Evolutionary conservation across 2,797 vertebrate genomes (phyloP), one percentile per base, ranked within the genome.

Genomic region (Podarcis lilfordi): DNA sequence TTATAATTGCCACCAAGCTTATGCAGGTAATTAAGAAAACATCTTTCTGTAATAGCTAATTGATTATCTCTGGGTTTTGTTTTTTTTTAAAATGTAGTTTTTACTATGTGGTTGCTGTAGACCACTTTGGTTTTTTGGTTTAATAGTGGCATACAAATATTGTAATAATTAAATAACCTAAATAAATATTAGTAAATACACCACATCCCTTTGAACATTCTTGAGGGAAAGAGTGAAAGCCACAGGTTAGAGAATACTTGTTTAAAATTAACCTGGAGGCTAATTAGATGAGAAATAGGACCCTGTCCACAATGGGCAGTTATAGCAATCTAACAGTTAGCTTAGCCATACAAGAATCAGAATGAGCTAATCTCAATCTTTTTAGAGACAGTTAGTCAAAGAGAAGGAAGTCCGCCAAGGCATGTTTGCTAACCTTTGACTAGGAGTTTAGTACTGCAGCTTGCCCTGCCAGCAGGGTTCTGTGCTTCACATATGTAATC

Each of bases 401-500:
- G 72, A 1, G 1, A 37, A 35, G 23, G 15, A 83, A 35, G 37
- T 25, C 78, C 77, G 92, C 35, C 93, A 85, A 75, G 93, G 85
- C 55, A 85, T 45, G 59, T 88, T 87, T 92, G 94, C 98, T 98
- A 96, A 99, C 99, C 99, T 99, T 99, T 99, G 84, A 99, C 97
- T 84, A 97, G 96, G 92, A 99, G 94, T 81, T 98, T 98, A 86
- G 97, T 98, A 95, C 99, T 99, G 96, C 98, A 99, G 97, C 98
- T 99, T 92, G 98, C 97, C 90, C 98, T 98, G 94, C 99, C 99
- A 86, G 99, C 99, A 81, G 98, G 98, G 95, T 99, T 99, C 82
- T 98, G 97, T 95, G 97, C 98, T 97, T 99, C 99, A 95, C 99
- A 99, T 90, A 98, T 99, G 94, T 98, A 99, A 96, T 99, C 98